These are phyloP conservation scores for Rhinichthys osculus DNA, from an alignment of 2,797 vertebrate genomes.

Conservation along the genomic window DNA sequence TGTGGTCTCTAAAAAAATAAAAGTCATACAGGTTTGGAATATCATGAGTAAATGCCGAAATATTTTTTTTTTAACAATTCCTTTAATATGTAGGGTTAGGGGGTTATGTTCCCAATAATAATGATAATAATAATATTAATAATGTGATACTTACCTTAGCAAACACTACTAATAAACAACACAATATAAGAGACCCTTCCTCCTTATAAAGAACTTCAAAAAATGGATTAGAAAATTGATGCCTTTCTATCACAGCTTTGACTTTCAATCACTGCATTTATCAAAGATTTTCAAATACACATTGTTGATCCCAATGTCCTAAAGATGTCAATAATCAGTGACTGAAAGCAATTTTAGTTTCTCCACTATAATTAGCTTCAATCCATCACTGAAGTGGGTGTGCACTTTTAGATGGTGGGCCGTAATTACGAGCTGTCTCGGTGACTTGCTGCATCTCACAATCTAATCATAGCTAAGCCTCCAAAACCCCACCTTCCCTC, in stretches of 20 bases:
- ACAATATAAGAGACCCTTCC: background rate
- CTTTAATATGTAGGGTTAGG: background rate
- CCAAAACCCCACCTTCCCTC: conserved; percentile 25
- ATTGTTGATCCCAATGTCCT: conserved; percentile 23
- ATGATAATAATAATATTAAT: background rate
- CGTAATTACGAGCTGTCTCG: conserved; percentile 56
- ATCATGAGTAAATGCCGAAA: background rate
- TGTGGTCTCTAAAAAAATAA: background rate
- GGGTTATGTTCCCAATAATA: background rate
- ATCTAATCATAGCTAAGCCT: conserved; percentile 44
- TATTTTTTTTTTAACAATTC: background rate
- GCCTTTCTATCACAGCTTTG: background rate
- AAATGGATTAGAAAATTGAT: background rate
- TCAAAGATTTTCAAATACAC: background rate
- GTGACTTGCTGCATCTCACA: conserved; percentile 42
- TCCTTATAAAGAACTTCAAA: background rate
- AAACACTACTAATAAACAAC: background rate
- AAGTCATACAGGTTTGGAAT: background rate
- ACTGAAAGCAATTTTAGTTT: conserved; percentile 52
- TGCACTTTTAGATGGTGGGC: conserved; percentile 28
- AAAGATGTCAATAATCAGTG: conserved; percentile 36
- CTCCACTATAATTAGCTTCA: conserved; percentile 58
- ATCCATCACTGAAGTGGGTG: conserved; percentile 48
- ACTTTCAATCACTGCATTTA: background rate
- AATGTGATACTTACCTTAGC: background rate